phyloP scores from a whole-genome alignment of 2,888 invertebrate species.

The Oscheius onirici region DNA sequence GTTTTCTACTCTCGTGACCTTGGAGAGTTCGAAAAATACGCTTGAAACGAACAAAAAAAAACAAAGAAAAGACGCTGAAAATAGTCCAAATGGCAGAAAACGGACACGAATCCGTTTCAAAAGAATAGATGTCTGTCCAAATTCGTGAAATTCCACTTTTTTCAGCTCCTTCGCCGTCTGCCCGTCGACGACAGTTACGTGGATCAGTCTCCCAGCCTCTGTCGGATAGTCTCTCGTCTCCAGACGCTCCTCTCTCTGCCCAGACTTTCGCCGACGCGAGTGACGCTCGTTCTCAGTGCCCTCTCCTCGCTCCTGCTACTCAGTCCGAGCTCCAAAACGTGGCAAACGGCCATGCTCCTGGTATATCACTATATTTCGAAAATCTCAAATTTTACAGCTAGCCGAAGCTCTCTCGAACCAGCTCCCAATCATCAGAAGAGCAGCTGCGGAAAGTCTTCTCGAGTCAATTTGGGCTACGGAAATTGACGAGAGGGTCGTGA shows the following conservation, averaged over 20 bases:
- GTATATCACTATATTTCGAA: not conserved
- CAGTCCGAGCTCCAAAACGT: not conserved
- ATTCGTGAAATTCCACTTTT: not conserved
- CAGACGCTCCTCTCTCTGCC: not conserved
- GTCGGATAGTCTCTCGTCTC: not conserved
- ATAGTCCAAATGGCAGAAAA: no score
- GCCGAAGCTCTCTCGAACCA: conserved; percentile 49
- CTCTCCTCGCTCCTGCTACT: conserved; percentile 26
- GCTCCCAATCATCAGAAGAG: conserved; percentile 53
- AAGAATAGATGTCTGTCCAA: no score
- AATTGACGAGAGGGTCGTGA: conserved; percentile 17
- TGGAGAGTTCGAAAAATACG: no score
- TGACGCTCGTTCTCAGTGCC: conserved; percentile 11
- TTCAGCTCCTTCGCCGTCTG: conserved; percentile 22
- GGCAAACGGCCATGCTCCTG: conserved; percentile 8
- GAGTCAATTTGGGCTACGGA: conserved; percentile 56
- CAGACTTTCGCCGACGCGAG: conserved; percentile 9
- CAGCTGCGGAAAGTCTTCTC: conserved; percentile 63
- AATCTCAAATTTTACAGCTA: conserved; percentile 44
- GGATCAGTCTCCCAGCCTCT: not conserved
- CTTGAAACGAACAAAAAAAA: no score
- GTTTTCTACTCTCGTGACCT: no score
- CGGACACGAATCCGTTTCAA: no score
- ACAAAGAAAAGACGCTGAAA: no score
- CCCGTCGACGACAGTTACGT: conserved; percentile 9